Evolutionary conservation across 2,113 vertebrate species (phyloP), one percentile per base, ranked within the genome.

Genomic region (Cyanoderma ruficeps): DNA sequence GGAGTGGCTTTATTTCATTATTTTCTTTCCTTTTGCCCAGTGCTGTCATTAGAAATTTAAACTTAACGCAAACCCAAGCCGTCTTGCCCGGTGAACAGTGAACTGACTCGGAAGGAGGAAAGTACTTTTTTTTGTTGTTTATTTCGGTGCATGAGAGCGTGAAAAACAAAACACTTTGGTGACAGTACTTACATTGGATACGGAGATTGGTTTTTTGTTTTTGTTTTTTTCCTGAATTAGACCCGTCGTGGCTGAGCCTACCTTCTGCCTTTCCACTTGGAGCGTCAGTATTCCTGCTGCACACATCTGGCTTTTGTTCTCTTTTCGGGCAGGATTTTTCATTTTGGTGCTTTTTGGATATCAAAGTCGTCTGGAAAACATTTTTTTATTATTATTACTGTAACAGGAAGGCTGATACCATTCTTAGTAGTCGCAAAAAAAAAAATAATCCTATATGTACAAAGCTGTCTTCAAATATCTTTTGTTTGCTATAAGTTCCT

Each of bases 41-140:
- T 88, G 94, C 96, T 97, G 95, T 97, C 97, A 97, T 97, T 94
- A 96, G 95, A 96, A 97, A 96, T 96, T 96, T 94, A 91, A 96
- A 64, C 87, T 94, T 95, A 94, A 94, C 3, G 15, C 87, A 91
- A 93, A 96, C 83, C 76, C 71, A 6, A 97, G 77, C 88, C 49
- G 68, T 77, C 3, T 92, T 74, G 92, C 74, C 82, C 63, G 84
- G 55, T 17, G 87, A 96, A 76, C 59, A 23, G 72, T 44, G 64
- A 85, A 81, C 60, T 3, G 41, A 44, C 41, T 95, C 5, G 3
- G 31, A 76, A 93, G 91, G 76, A 96, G n/a, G 57, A 91, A 91
- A 96, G 35, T 81, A 57, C 77, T 95, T 74, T 93, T 79, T 79
- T 37, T 47, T 27, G 7, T 47, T 61, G 65, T 67, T 93, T 46